Conservation (phyloP, 2,888 invertebrate genomes). For the Drosophila pullipes region DNA sequence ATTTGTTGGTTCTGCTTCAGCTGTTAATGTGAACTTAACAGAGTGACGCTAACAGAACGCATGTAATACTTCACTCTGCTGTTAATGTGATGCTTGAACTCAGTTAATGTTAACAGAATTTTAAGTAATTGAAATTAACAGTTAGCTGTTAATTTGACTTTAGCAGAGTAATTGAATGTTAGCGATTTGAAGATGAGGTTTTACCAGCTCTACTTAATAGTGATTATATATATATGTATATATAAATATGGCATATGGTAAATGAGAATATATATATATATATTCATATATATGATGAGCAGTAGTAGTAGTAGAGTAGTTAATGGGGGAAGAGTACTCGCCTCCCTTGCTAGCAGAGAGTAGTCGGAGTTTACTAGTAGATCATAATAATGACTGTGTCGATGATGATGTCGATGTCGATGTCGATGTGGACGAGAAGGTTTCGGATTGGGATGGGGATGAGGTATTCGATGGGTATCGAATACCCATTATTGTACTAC, state of each 20-base stretch:
- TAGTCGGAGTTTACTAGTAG: conserved; percentile 12
- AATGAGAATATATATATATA: conserved; percentile 33
- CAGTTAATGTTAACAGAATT: background rate
- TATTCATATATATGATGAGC: conserved; percentile 12
- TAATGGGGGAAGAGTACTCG: conserved; percentile 19
- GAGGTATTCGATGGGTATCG: conserved; percentile 69
- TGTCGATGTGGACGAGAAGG: conserved; percentile 15
- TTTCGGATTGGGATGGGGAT: conserved; percentile 12
- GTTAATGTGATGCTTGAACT: background rate
- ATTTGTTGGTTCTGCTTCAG: background rate
- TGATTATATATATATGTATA: conserved; percentile 43
- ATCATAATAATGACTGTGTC: conserved; percentile 17
- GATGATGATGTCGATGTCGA: conserved; percentile 23
- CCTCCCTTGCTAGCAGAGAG: conserved; percentile 31
- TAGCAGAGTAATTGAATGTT: background rate
- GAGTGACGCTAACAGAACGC: conserved; percentile 4
- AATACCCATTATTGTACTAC: conserved; percentile 84
- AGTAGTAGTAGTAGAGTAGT: conserved; percentile 44
- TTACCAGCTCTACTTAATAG: conserved; percentile 47
- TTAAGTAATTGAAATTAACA: background rate
- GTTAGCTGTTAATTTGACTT: conserved; percentile 1
- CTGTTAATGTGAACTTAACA: background rate
- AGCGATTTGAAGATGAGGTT: background rate
- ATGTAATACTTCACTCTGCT: background rate
- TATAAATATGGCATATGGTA: conserved; percentile 50